Base-by-base conservation (phyloP, 1,140 invertebrate genomes). In the Lethrus apterus region DNA sequence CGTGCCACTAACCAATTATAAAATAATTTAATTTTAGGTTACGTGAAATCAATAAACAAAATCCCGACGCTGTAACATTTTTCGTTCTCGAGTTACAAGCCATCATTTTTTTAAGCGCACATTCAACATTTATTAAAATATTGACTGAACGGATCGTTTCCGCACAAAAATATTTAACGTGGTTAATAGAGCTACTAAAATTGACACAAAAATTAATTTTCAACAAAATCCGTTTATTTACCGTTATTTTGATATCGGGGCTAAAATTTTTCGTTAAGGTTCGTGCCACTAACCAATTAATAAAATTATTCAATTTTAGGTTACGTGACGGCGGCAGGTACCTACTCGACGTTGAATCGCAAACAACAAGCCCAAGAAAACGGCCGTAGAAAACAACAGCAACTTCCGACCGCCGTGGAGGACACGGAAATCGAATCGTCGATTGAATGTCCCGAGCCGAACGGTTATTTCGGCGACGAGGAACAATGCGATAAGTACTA, bases 401-500 rank as follows among this genome's bases (percentile, higher is more conserved):
- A 21, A 1, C 46, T 32, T 2, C n/a, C 10, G 17, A 45, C 18
- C 23, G 19, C 40, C 31, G 13, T 7, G 50, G 52, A 21, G 47
- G 52, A 3, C 57, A 58, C 13, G 60, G 61, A 40, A 50, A 69
- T 8, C 70, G 71, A 2, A 50, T 70, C 7, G 70, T 71, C 2
- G 77, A 79, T n/a, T 30, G 74, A 85, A 50, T 93, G 89, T 62
- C 88, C 88, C 1, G 84, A 90, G 59, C 73, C 80, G 2, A 79
- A 89, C 55, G 89, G 89, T 10, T 91, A 79, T 65, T 93, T 89
- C 62, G 83, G 88, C 3, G 87, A 90, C 58, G 78, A 79, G 5
- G 80, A 86, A 55, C 89, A 92, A 65, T 93, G 90, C 59, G 90
- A 94, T 70, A 89, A 90, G 64, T 94, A 92, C 62, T 89, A 91